A percentile compares a stretch with the other conserved stretches of the same genome.
phyloP scores from a whole-genome alignment of 2,888 invertebrate species.

The Sisyra terminalis region DNA sequence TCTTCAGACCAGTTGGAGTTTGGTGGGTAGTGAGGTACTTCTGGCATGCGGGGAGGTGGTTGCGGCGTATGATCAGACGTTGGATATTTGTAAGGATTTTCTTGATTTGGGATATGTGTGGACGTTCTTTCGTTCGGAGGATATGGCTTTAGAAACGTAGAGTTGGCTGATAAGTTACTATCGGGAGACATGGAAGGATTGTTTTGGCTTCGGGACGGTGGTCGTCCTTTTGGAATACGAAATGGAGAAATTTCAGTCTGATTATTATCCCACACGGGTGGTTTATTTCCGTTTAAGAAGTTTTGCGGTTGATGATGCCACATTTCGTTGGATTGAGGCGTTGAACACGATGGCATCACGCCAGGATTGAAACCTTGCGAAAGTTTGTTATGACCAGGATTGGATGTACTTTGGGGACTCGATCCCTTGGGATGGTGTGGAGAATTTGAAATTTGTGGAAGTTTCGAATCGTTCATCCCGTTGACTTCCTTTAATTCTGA shows the following conservation, averaged over 20 bases:
- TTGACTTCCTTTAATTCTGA: constrained; percentile 1
- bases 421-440: too few species aligned
- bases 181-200: constrained; percentile 30
- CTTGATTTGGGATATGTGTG: constrained; percentile 26
- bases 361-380: too few species aligned
- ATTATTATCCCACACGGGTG: not conserved
- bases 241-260: constrained; percentile 39
- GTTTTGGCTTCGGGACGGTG: constrained; percentile 40
- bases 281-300: too few species aligned
- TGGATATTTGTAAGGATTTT: constrained; percentile 22
- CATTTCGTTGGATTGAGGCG: too few species aligned
- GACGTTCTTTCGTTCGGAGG: constrained; percentile 35
- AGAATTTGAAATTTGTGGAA: not conserved
- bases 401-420: too few species aligned
- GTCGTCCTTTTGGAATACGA: constrained; percentile 45
- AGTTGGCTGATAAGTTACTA: constrained; percentile 17
- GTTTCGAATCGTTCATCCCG: not conserved
- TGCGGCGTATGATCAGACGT: constrained; percentile 16
- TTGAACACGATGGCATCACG: too few species aligned
- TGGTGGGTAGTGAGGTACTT: constrained; percentile 7
- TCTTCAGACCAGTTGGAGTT: constrained; percentile 24
- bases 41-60: constrained; percentile 6
- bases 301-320: too few species aligned
- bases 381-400: too few species aligned
- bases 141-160: constrained; percentile 45